Evolutionary conservation across 2,888 invertebrate species (phyloP).

Genomic region (Panzeria rudis): DNA sequence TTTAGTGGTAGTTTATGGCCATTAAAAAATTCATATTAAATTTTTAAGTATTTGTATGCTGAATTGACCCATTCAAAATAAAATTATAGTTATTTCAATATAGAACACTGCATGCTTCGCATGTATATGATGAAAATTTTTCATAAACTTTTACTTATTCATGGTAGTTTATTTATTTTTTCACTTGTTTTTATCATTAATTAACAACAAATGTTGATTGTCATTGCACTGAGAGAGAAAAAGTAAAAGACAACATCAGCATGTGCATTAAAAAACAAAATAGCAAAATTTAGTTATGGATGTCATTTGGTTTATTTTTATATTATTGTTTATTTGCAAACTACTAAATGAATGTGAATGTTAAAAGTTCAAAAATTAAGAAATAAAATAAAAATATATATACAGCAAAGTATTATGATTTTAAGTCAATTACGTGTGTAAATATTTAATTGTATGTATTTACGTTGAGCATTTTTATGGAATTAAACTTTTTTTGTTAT

Average conservation of each 20-base stretch:
- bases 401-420: conserved; percentile 25
- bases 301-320: conserved; percentile 14
- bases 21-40: neutral
- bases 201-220: conserved; percentile 69
- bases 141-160: conserved; percentile 57
- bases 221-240: conserved; percentile 44
- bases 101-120: conserved; percentile 1
- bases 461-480: conserved; percentile 8
- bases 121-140: conserved; percentile 19
- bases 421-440: conserved; percentile 60
- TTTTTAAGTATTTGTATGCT: neutral
- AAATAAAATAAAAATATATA: conserved; percentile 3
- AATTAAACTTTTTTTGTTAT: neutral
- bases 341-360: conserved; percentile 37
- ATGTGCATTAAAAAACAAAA: conserved; percentile 37
- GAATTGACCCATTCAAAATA: conserved; percentile 30
- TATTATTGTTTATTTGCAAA: conserved; percentile 37
- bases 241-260: neutral
- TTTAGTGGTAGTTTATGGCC: no score
- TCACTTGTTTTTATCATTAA: conserved; percentile 56
- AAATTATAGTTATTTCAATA: conserved; percentile 31
- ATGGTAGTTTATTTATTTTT: conserved; percentile 48
- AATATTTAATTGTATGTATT: conserved; percentile 54
- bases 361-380: conserved; percentile 43
- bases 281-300: conserved; percentile 56